phyloP scores from a whole-genome alignment of 2,888 invertebrate genomes.

The Leptinotarsa peninsularis region DNA sequence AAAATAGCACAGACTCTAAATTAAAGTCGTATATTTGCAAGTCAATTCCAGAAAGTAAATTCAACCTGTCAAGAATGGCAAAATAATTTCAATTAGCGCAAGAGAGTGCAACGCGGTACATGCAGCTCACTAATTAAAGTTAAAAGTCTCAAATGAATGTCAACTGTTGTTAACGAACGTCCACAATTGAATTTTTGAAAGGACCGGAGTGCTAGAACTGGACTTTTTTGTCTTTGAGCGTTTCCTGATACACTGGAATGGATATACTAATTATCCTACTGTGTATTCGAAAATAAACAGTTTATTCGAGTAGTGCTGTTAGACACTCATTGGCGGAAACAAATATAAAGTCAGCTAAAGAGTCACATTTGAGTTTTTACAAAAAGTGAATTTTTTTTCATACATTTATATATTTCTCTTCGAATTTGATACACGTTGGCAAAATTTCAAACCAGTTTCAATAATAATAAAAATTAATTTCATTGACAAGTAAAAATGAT shows the following conservation, averaged over 20 bases:
- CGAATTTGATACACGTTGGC: too few species aligned
- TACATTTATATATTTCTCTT: too few species aligned
- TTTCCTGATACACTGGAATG: constrained; percentile 3
- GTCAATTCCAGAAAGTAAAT: constrained; percentile 51
- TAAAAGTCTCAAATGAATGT: constrained; percentile 53
- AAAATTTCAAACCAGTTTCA: too few species aligned
- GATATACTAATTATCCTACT: neutral
- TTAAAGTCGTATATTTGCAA: constrained; percentile 52
- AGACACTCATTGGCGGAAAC: too few species aligned
- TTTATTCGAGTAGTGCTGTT: too few species aligned
- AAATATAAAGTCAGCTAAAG: too few species aligned
- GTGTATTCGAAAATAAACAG: neutral
- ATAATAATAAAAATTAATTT: too few species aligned
- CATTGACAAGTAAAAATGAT: too few species aligned
- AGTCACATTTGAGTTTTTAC: too few species aligned
- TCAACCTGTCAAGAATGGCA: constrained; percentile 49
- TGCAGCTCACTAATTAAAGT: constrained; percentile 56
- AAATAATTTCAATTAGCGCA: constrained; percentile 56
- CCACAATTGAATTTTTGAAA: constrained; percentile 51
- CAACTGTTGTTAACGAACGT: constrained; percentile 53
- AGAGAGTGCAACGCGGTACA: constrained; percentile 51
- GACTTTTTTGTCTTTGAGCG: constrained; percentile 1
- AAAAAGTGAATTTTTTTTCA: too few species aligned
- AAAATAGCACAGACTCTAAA: constrained; percentile 47
- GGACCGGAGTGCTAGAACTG: constrained; percentile 20